Base-by-base conservation (phyloP, 2,888 invertebrate species). In the Plebejus melissa region DNA sequence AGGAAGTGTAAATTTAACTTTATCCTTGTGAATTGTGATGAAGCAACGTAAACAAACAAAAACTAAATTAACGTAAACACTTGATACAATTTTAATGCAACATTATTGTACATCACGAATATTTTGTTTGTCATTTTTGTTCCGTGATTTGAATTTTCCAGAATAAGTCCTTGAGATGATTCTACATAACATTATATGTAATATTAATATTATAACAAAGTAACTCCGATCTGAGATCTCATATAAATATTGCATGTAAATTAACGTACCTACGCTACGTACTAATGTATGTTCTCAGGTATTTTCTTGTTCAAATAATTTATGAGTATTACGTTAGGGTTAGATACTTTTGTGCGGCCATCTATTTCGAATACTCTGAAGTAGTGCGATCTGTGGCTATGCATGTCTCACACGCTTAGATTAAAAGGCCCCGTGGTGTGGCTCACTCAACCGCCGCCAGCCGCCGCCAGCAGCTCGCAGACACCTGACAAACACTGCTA, bases 181-280 rank as follows among this genome's bases (percentile, higher is more conserved):
- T 58, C 58, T 58, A 58, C n/a, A 58, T 58, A 58, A 58, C 28
- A 28, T 11, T 60, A 28, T 11, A 60, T 16, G 32, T 32, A 32
- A 32, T 32, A 32, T 32, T 13, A 54, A 16, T 5, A 54, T 54
- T 5, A 16, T 22, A 60, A 60, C 60, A 60, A 60, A 60, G 60
- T 60, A 60, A 60, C 60, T 60, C 60, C 22, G 60, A 60, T 11
- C 60, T 60, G 28, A 60, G 60, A 60, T 11, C 60, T 60, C 60
- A 60, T 60, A 60, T 60, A 28, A 60, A 60, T 60, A 60, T 60
- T 60, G 28, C 60, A 60, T 60, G 60, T 28, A 58, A 57, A 58
- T 22, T 28, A 22, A 28, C 28, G 28, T 60, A 60, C 22, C 54
- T 54, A 16, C 54, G 54, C 16, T 41, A 41, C 22, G 22, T 22